Evolutionary conservation across 2,113 vertebrate genomes (phyloP).

Genomic region (Labeo rohita): DNA sequence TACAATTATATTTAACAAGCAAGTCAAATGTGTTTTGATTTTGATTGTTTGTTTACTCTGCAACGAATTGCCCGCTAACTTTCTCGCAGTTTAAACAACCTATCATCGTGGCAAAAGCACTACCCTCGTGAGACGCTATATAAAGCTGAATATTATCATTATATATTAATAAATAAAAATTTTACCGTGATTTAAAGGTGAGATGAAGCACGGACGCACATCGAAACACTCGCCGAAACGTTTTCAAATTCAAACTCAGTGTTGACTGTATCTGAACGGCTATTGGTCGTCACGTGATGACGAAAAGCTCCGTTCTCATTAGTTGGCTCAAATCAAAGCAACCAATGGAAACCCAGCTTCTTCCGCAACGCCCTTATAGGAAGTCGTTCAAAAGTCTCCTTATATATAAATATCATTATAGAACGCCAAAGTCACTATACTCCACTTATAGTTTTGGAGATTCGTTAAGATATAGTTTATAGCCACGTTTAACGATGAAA

Average conservation of each 20-base stretch:
- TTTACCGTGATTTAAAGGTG: slow-evolving; percentile 12
- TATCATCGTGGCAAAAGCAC: background rate
- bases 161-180: background rate
- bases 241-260: slow-evolving; percentile 35
- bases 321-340: background rate
- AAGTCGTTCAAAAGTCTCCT: background rate
- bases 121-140: background rate
- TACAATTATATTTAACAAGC: background rate
- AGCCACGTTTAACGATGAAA: background rate
- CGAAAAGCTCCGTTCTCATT: background rate
- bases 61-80: background rate
- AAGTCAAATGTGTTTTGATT: background rate
- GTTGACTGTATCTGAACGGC: background rate
- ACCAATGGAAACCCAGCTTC: background rate
- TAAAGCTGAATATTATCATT: background rate
- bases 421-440: background rate
- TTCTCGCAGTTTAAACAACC: background rate
- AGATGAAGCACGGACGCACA: background rate
- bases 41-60: background rate
- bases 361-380: background rate
- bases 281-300: background rate
- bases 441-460: background rate
- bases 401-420: background rate
- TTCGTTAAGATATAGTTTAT: background rate
- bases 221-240: background rate